Evolutionary conservation across 2,113 vertebrate genomes (phyloP).

Genomic region (Puffinus mauretanicus): DNA sequence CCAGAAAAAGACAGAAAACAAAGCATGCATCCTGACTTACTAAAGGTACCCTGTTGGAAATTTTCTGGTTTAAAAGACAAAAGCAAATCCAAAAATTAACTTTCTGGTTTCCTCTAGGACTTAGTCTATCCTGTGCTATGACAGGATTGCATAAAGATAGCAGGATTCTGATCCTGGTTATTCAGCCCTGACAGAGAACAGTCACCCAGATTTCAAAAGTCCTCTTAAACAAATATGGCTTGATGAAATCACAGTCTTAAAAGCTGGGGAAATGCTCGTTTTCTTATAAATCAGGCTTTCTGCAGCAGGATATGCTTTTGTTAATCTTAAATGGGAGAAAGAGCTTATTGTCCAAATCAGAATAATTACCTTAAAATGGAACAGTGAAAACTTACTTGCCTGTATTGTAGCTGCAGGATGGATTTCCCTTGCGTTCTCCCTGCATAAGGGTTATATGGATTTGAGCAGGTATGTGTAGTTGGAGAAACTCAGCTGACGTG

Average conservation of each 20-base stretch:
- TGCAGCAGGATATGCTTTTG: rapidly evolving
- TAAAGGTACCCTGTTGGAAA: not conserved
- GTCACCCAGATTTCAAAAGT: not conserved
- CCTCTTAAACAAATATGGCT: not conserved
- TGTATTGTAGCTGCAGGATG: rapidly evolving
- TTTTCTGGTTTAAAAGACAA: not conserved
- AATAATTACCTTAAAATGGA: not conserved
- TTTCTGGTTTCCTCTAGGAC: not conserved
- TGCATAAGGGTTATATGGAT: rapidly evolving
- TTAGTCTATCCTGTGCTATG: rapidly evolving
- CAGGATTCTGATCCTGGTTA: rapidly evolving
- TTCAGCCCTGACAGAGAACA: not conserved
- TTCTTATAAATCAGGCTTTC: not conserved
- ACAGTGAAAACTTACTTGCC: rapidly evolving
- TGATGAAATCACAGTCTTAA: not conserved
- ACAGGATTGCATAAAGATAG: not conserved
- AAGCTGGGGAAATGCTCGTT: not conserved
- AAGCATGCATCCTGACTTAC: not conserved
- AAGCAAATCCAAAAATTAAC: not conserved
- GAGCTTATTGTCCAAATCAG: rapidly evolving
- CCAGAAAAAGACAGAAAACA: not conserved
- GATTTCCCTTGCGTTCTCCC: rapidly evolving
- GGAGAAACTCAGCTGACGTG: not conserved
- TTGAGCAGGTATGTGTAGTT: not conserved
- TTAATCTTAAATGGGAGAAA: not conserved